Evolutionary conservation across 2,888 invertebrate species (phyloP), one percentile per base, ranked within the genome.

Genomic region (Podabrus alpinus): DNA sequence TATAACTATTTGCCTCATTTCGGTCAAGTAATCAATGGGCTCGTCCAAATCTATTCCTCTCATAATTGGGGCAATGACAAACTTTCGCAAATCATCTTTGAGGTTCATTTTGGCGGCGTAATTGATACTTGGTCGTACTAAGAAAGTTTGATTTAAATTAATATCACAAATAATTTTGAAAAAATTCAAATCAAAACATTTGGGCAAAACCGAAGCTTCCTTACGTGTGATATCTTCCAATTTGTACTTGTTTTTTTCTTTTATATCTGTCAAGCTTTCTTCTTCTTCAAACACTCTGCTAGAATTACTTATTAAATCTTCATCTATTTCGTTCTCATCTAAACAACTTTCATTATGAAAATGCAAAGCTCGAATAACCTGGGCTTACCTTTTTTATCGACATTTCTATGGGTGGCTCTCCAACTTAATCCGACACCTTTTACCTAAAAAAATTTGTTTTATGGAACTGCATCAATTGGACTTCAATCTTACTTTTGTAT

Each of bases 1-100:
- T 19, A 93, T 92, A 0, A 92, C 91, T 4, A 93, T 92, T 76
- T 92, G 91, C 60, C 94, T 89, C 86, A 94, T 92, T 86, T 94
- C 94, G 0, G 93, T 93, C 9, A 94, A 86, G 84, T 92, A 93
- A 80, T 93, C 93, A 79, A 94, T 86, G 0, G 93, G 92, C 82
- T 93, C 92, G 74, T 91, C 89, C 78, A 90, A 89, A 78, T 92
- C 92, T 2, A 93, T 90, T 0, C 91, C 91, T 17, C 90, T 87
- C 59, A 92, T 88, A 0, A 92, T 90, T 0, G 92, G 92, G 0
- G 88, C 86, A 19, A 91, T 86, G 84, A 92, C 90, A 80, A 91
- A 92, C 66, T 89, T 89, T 16, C 89, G 87, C 4, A 92, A 83
- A 3, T 86, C 83, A 79, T 88, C 79, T 80, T 87, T 88, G 82